These are phyloP conservation scores for Alcedo atthis DNA, from an alignment of 2,797 vertebrate species.

Conservation along the genomic window DNA sequence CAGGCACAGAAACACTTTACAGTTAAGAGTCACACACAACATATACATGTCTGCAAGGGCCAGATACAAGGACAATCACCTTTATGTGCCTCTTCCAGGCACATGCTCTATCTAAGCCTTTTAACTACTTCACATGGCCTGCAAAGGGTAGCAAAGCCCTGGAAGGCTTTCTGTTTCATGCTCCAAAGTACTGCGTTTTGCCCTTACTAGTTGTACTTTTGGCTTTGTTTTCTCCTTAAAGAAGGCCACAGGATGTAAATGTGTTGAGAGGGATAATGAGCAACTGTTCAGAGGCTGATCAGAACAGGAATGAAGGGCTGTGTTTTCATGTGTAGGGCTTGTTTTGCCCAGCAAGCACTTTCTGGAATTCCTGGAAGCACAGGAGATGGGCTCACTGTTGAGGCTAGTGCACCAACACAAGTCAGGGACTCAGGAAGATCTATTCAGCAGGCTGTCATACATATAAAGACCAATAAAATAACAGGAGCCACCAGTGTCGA, in stretches of 20 bases:
- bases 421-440: not conserved
- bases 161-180: not conserved
- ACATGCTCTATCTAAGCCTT: not conserved
- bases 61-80: not conserved
- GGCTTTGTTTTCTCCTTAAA: not conserved
- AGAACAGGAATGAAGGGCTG: not conserved
- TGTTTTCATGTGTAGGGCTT: not conserved
- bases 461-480: not conserved
- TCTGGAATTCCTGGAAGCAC: not conserved
- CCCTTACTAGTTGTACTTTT: not conserved
- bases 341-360: not conserved
- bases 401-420: not conserved
- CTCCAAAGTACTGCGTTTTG: not conserved
- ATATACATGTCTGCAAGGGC: not conserved
- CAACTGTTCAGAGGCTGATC: not conserved
- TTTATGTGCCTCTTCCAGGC: not conserved
- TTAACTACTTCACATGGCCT: not conserved
- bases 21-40: not conserved
- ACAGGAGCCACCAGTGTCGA: rapidly evolving
- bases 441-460: not conserved
- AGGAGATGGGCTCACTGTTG: not conserved
- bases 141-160: not conserved
- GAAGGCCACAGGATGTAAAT: not conserved
- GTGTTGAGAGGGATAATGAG: not conserved
- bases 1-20: not conserved